Evolutionary conservation across 2,888 invertebrate genomes (phyloP).

Genomic region (Pseudoips prasinana): DNA sequence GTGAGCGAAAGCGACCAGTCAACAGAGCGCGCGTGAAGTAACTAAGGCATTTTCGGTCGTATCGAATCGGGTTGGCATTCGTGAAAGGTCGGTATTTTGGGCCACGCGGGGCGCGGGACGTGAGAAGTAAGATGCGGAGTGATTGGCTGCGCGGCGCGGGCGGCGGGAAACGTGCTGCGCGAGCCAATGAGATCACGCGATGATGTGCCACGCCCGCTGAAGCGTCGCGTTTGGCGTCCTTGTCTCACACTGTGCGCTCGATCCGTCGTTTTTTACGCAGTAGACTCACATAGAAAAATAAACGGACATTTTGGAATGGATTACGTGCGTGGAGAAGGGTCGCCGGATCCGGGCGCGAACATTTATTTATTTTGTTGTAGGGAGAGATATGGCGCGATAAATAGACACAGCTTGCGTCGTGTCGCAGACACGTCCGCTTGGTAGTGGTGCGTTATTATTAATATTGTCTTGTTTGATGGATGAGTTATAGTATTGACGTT

Average conservation of each 20-base stretch:
- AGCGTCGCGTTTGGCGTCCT: slow-evolving; percentile 51
- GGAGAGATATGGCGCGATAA: slow-evolving; percentile 73
- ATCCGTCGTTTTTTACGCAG: slow-evolving; percentile 67
- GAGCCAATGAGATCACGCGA: slow-evolving; percentile 56
- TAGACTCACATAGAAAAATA: slow-evolving; percentile 74
- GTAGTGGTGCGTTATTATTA: slow-evolving; percentile 42
- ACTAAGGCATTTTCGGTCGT: slow-evolving; percentile 81
- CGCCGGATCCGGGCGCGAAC: slow-evolving; percentile 66
- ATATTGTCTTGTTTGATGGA: slow-evolving; percentile 43
- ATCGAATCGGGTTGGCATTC: slow-evolving; percentile 77
- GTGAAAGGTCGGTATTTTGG: slow-evolving; percentile 77
- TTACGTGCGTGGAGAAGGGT: slow-evolving; percentile 68
- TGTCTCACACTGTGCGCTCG: slow-evolving; percentile 53
- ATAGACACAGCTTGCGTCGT: slow-evolving; percentile 68
- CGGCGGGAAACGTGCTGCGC: slow-evolving; percentile 58
- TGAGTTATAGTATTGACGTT: slow-evolving; percentile 15
- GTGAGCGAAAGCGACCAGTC: slow-evolving; percentile 68
- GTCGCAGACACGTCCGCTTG: slow-evolving; percentile 38
- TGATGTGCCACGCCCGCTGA: slow-evolving; percentile 64
- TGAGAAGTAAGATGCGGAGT: slow-evolving; percentile 35
- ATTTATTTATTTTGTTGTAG: slow-evolving; percentile 64
- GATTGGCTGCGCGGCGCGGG: slow-evolving; percentile 61
- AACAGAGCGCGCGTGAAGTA: slow-evolving; percentile 72
- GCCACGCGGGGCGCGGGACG: slow-evolving; percentile 67
- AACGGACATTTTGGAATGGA: slow-evolving; percentile 77